Percentiles rank a stretch among this genome's conserved stretches.
Evolutionary conservation across 1,140 invertebrate genomes (phyloP).

Genomic region (Pogonognathellus flavescens): DNA sequence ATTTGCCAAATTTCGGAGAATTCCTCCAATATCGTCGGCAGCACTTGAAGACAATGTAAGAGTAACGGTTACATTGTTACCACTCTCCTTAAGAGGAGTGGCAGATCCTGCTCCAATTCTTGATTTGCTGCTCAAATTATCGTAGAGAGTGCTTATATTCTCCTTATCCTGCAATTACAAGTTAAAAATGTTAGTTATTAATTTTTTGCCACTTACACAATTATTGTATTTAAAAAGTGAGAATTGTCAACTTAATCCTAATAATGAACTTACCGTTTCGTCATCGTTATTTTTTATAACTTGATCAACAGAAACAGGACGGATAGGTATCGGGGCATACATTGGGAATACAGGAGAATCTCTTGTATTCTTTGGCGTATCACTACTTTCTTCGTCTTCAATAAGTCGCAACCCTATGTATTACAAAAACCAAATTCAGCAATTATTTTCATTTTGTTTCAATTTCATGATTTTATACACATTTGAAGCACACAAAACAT

Average conservation of each 20-base stretch:
- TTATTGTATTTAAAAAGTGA: no score
- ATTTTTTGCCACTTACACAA: no score
- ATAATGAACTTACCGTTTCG: conserved; percentile 47
- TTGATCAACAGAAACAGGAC: conserved; percentile 74
- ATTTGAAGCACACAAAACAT: no score
- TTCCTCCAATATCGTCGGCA: conserved; percentile 91
- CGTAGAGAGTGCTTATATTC: conserved; percentile 67
- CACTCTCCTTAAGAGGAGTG: conserved; percentile 78
- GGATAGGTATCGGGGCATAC: conserved; percentile 80
- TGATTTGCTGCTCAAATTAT: conserved; percentile 55
- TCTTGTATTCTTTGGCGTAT: conserved; percentile 72
- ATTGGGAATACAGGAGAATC: conserved; percentile 83
- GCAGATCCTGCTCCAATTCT: conserved; percentile 70
- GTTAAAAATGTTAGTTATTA: background rate
- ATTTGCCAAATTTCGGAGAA: conserved; percentile 90
- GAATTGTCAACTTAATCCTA: background rate
- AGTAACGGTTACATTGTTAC: conserved; percentile 93
- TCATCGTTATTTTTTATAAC: conserved; percentile 26
- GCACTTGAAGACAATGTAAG: conserved; percentile 89
- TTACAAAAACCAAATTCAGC: background rate
- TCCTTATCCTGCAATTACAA: conserved; percentile 69
- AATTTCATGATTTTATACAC: background rate
- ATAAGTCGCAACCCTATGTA: conserved; percentile 76
- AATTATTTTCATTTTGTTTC: background rate
- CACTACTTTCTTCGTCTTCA: conserved; percentile 74